Evolutionary conservation across 1,140 invertebrate species (phyloP), one percentile per base, ranked within the genome.

Genomic region (Drosophila nannoptera): DNA sequence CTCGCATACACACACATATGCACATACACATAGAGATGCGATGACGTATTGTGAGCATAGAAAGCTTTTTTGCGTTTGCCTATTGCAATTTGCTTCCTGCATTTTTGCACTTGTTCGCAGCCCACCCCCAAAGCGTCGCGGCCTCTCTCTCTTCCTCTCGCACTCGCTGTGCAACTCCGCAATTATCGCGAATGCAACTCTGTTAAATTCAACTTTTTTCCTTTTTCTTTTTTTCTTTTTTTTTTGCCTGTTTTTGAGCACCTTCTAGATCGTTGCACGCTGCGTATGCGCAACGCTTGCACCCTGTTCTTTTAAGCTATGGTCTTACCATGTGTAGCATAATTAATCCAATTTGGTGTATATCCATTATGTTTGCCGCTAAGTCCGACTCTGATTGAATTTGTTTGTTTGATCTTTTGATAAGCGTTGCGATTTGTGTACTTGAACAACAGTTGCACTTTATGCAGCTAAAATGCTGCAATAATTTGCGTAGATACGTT

Each of bases 301-400:
- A 52, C 22, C 22, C 22, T 22, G 22, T 22, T 22, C 22, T 2
- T 22, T 22, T 22, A 22, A 22, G 22, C 22, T 22, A 7, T 43
- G 2, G 8, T 12, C 81, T 86, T 46, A 86, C 81, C 81, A 86
- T 86, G 64, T 86, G 61, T 61, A 81, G 58, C 45, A 72, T 53
- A 61, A 81, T 61, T 86, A 86, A 86, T 86, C 81, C 81, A 81
- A 86, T 77, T 77, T 73, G 73, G 38, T 52, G 69, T 68, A 69
- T 87, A 86, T 86, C 81, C 81, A 86, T 86, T 75, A 72, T 86
- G 77, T 77, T 74, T 64, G 38, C 48, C 50, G 61, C 43, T 45
- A 22, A 3, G 22, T 50, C 22, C 22, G 22, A 3, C 22, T 22
- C 22, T 1, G 50, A 12, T 4, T 50, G 2, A n/a, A 7, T 45